These are phyloP conservation scores for Eilema sororculum DNA, from an alignment of 2,888 invertebrate genomes.

Conservation along the genomic window DNA sequence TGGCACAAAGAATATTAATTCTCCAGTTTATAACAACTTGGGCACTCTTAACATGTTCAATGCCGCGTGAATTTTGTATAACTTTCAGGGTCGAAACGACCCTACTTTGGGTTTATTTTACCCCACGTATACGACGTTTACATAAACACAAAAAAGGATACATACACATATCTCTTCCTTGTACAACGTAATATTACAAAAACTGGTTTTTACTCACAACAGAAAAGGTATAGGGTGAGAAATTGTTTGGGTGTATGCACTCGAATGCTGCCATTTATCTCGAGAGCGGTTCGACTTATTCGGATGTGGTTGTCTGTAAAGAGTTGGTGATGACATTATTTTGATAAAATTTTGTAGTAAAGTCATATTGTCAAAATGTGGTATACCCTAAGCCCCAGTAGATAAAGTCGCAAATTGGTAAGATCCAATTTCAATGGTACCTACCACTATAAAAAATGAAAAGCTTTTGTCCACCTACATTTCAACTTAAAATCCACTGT, in stretches of 20 bases:
- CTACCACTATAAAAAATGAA: too few relatives aligned
- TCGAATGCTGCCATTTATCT: neutral
- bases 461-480: too few relatives aligned
- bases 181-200: neutral
- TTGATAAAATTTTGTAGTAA: neutral
- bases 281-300: neutral
- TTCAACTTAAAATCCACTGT: too few relatives aligned
- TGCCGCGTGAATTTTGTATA: constrained; percentile 26
- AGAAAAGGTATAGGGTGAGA: neutral
- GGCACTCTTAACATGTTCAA: constrained; percentile 28
- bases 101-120: constrained; percentile 12
- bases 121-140: neutral
- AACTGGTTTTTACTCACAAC: neutral
- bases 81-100: constrained; percentile 16
- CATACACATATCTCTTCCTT: neutral
- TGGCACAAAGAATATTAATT: constrained; percentile 38
- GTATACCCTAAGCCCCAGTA: too few relatives aligned
- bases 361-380: too few relatives aligned
- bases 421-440: too few relatives aligned
- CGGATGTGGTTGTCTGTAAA: neutral
- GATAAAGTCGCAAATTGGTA: too few relatives aligned
- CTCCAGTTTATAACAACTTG: constrained; percentile 32
- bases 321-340: neutral
- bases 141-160: constrained; percentile 1
- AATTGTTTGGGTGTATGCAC: neutral